Conservation (phyloP, 2,113 vertebrate genomes). For the Thamnaconus septentrionalis region DNA sequence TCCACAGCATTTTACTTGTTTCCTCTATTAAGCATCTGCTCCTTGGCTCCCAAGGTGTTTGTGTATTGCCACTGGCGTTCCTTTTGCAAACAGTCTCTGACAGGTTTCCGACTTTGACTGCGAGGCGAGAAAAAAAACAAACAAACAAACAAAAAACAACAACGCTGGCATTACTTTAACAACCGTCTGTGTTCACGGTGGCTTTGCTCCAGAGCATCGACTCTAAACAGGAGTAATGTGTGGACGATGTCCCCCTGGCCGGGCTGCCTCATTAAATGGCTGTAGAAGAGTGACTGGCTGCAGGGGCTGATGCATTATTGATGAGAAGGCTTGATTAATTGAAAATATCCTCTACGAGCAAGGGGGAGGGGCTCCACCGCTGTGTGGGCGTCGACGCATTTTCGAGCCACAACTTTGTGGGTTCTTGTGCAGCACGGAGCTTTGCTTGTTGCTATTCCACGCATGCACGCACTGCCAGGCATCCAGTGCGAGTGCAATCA, state of each 20-base stretch:
- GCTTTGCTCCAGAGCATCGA: constrained; percentile 55
- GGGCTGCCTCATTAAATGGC: constrained; percentile 74
- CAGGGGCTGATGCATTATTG: constrained; percentile 75
- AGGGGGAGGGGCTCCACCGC: constrained; percentile 5
- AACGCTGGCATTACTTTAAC: constrained; percentile 60
- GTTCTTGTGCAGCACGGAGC: constrained; percentile 49
- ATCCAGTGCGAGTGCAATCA: constrained; percentile 33
- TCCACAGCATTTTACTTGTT: background rate
- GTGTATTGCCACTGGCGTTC: constrained; percentile 55
- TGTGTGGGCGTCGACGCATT: constrained; percentile 41
- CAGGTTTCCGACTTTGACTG: constrained; percentile 46
- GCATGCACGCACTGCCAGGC: constrained; percentile 22
- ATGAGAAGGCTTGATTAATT: constrained; percentile 77
- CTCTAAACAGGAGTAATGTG: constrained; percentile 60
- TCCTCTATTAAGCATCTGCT: background rate
- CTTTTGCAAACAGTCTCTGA: constrained; percentile 56
- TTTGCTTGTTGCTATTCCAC: constrained; percentile 43
- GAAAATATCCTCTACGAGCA: constrained; percentile 65
- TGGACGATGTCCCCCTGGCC: constrained; percentile 55
- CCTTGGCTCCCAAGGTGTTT: constrained; percentile 38
- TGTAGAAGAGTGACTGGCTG: constrained; percentile 74
- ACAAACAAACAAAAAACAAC: background rate
- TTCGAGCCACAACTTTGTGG: constrained; percentile 37
- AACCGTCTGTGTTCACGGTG: constrained; percentile 39
- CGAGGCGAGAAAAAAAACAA: constrained; percentile 13